These are phyloP conservation scores for Sminthopsis crassicaudata DNA, from an alignment of 2,113 vertebrate species.

Conservation along the genomic window DNA sequence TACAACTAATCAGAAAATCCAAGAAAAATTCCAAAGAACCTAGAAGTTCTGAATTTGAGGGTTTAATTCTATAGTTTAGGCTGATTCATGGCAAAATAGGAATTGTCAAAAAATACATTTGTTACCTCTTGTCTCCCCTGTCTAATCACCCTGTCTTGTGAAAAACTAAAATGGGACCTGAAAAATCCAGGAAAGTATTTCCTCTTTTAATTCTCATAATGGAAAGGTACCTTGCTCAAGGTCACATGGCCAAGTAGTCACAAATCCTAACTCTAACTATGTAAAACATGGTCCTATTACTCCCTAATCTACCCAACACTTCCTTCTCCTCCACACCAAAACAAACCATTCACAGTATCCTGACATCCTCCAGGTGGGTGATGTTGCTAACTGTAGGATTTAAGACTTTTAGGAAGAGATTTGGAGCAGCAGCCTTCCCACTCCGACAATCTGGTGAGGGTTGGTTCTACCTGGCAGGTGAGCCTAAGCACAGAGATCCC, in stretches of 20 bases:
- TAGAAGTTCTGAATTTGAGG: background rate
- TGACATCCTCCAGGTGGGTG: background rate
- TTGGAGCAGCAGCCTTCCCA: background rate
- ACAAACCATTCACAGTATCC: background rate
- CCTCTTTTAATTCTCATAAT: background rate
- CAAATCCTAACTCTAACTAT: background rate
- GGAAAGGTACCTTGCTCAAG: background rate
- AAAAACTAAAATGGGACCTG: background rate
- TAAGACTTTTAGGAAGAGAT: background rate
- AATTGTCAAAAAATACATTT: background rate
- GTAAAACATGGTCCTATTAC: background rate
- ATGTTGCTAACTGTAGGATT: background rate
- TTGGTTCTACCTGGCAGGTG: background rate
- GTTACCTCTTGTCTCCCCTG: background rate
- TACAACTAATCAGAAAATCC: background rate
- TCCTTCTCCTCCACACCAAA: background rate
- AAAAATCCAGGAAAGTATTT: background rate
- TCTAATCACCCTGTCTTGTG: background rate
- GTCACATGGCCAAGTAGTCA: background rate
- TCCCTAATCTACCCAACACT: background rate
- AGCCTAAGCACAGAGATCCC: background rate
- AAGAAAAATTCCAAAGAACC: background rate
- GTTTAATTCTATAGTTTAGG: background rate
- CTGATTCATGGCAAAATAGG: background rate
- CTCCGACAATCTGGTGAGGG: background rate